These are phyloP conservation scores for Brassicogethes aeneus DNA, from an alignment of 2,888 invertebrate species.

Conservation along the genomic window DNA sequence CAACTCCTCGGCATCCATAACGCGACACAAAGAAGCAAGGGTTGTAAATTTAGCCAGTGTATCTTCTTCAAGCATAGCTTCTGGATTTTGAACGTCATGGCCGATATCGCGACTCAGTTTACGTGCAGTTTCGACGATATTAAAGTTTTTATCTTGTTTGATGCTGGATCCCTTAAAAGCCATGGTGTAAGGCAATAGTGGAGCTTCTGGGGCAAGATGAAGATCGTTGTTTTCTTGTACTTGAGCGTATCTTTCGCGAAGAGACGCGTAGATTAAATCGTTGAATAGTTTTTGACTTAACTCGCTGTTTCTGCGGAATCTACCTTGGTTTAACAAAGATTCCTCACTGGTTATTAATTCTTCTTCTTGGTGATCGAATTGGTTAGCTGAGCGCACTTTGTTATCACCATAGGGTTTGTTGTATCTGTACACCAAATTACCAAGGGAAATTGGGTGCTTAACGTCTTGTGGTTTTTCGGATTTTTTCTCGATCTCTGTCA, in stretches of 20 bases:
- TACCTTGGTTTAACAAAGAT: neutral
- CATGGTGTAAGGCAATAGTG: conserved; percentile 42
- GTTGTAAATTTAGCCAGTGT: conserved; percentile 57
- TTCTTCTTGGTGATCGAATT: conserved; percentile 19
- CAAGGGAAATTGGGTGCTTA: conserved; percentile 39
- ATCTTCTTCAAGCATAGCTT: conserved; percentile 47
- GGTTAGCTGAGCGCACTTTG: conserved; percentile 13
- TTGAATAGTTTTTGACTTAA: neutral
- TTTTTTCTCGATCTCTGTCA: conserved; percentile 27
- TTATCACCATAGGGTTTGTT: conserved; percentile 32
- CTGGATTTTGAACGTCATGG: conserved; percentile 49
- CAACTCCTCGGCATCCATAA: conserved; percentile 54
- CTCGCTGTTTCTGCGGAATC: conserved; percentile 7
- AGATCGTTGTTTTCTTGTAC: conserved; percentile 32
- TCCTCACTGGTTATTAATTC: conserved; percentile 14
- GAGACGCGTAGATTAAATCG: neutral
- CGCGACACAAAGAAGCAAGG: conserved; percentile 48
- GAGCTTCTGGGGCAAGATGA: conserved; percentile 38
- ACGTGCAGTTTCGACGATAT: conserved; percentile 27
- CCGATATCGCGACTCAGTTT: conserved; percentile 49
- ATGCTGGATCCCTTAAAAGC: conserved; percentile 44
- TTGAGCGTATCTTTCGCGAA: conserved; percentile 12
- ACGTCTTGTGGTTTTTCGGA: conserved; percentile 35
- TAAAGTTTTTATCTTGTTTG: conserved; percentile 20
- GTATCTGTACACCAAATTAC: conserved; percentile 47